These are phyloP conservation scores for Tympanoctomys barrerae DNA, from an alignment of 2,797 vertebrate species.

Conservation along the genomic window DNA sequence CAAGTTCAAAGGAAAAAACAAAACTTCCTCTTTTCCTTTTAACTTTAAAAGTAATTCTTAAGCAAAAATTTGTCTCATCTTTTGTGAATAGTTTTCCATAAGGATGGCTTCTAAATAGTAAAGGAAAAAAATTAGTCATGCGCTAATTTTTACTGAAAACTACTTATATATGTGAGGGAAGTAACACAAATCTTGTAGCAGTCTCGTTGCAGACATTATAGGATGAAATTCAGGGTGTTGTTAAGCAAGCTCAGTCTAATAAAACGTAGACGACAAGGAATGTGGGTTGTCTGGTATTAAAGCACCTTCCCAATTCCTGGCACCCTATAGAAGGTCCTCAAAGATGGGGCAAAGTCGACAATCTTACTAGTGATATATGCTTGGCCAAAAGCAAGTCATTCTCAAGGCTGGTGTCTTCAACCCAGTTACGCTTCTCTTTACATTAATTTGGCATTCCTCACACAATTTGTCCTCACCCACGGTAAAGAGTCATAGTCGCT, in stretches of 20 bases:
- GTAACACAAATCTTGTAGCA: conserved; percentile 84
- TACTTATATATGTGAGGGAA: conserved; percentile 78
- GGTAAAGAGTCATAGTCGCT: background rate
- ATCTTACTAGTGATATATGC: background rate
- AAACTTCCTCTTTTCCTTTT: conserved; percentile 39
- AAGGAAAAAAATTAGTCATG: conserved; percentile 58
- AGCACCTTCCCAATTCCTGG: background rate
- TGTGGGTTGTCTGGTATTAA: background rate
- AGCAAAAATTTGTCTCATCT: background rate
- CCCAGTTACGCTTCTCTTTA: background rate
- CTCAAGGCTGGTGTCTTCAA: background rate
- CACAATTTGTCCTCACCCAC: background rate
- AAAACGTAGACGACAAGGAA: background rate
- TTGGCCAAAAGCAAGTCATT: background rate
- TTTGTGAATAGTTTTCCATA: background rate
- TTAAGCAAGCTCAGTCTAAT: background rate
- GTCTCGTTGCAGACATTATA: background rate
- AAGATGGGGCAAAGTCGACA: background rate
- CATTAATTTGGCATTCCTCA: background rate
- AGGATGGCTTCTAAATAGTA: background rate
- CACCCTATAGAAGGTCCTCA: background rate
- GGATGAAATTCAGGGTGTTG: background rate
- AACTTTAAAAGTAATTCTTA: conserved; percentile 27
- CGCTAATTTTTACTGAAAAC: conserved; percentile 70
- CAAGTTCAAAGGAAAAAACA: background rate